phyloP scores from a whole-genome alignment of 2,888 invertebrate genomes.

The Himalopsyche japonica region DNA sequence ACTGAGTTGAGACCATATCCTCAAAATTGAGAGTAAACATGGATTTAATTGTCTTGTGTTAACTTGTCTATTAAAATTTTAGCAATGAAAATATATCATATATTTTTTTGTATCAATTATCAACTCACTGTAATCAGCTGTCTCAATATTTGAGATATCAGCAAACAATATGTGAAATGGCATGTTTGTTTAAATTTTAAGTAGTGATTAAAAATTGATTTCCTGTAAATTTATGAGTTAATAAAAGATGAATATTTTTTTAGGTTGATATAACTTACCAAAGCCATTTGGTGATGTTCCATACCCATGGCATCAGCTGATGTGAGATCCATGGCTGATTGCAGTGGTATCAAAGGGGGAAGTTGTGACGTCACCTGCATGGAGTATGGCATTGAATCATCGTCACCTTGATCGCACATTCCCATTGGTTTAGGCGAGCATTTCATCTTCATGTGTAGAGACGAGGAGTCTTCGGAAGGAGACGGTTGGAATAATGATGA shows the following conservation, averaged over 20 bases:
- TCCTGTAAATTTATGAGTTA: no score
- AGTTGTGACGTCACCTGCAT: not conserved
- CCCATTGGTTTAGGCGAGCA: not conserved
- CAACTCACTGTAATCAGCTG: no score
- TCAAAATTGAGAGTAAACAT: no score
- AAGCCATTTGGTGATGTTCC: conserved; percentile 23
- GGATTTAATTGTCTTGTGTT: no score
- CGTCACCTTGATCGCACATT: conserved; percentile 46
- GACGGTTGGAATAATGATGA: not conserved
- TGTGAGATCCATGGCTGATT: conserved; percentile 38
- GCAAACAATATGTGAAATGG: no score
- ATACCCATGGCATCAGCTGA: conserved; percentile 6
- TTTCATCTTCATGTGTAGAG: not conserved
- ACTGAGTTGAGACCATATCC: no score
- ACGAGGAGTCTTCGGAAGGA: not conserved
- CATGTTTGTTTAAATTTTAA: no score
- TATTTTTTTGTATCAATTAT: no score
- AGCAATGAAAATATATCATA: no score
- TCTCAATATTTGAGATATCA: no score
- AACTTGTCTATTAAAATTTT: no score
- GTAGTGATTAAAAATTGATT: no score
- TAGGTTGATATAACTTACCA: conserved; percentile 27
- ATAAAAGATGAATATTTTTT: not conserved
- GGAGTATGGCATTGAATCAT: conserved; percentile 49
- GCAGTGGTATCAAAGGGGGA: conserved; percentile 28